These are phyloP conservation scores for Syrphus vitripennis DNA, from an alignment of 2,888 invertebrate species.

Conservation along the genomic window DNA sequence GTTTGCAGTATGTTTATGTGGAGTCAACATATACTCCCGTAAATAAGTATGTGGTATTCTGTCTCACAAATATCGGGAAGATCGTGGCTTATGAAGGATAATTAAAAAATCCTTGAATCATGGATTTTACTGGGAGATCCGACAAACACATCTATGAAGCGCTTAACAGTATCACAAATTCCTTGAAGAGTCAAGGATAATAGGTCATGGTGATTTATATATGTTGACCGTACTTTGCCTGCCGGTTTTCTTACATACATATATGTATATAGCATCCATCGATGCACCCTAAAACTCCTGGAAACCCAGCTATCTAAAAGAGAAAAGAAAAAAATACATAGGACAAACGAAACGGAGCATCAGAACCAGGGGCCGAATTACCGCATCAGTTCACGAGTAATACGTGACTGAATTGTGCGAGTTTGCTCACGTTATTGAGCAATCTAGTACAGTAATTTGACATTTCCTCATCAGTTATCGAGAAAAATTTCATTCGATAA, in stretches of 20 bases:
- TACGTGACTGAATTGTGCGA: too few relatives aligned
- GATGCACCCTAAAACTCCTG: background rate
- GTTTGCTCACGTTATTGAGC: too few relatives aligned
- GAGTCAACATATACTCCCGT: too few relatives aligned
- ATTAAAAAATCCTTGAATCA: constrained; percentile 73
- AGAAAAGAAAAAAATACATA: too few relatives aligned
- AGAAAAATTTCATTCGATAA: too few relatives aligned
- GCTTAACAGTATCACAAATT: constrained; percentile 74
- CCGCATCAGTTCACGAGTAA: too few relatives aligned
- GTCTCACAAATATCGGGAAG: constrained; percentile 62
- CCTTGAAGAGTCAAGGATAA: constrained; percentile 74
- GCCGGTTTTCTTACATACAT: constrained; percentile 73
- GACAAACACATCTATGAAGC: constrained; percentile 74
- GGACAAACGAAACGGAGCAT: too few relatives aligned
- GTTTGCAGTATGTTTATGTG: background rate
- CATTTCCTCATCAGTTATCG: too few relatives aligned
- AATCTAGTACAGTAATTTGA: too few relatives aligned
- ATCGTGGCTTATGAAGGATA: constrained; percentile 68
- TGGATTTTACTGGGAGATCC: constrained; percentile 75
- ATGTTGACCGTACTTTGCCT: constrained; percentile 75
- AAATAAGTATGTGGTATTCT: constrained; percentile 51
- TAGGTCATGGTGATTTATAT: constrained; percentile 73
- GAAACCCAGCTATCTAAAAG: too few relatives aligned
- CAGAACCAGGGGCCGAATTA: too few relatives aligned
- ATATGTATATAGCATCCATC: constrained; percentile 27